Conservation (phyloP, 2,888 invertebrate genomes). For the Parthenolecanium corni region DNA sequence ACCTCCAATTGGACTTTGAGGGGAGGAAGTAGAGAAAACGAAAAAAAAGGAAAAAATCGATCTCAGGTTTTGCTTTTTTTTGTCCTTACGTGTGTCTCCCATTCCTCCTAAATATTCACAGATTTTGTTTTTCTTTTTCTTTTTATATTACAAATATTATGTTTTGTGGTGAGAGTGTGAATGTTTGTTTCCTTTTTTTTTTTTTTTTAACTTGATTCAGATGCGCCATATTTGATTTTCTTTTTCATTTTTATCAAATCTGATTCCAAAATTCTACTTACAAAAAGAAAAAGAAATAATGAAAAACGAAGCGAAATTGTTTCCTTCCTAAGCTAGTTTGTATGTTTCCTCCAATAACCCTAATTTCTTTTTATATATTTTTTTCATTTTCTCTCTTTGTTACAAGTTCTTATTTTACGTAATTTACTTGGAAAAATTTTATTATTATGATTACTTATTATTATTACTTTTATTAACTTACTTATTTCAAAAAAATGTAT, state of each 20-base stretch:
- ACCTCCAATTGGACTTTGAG: slow-evolving; percentile 46
- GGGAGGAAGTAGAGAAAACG: too few relatives aligned
- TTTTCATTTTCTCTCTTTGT: not conserved
- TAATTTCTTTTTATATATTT: slow-evolving; percentile 6
- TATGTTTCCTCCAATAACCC: not conserved
- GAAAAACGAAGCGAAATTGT: too few relatives aligned
- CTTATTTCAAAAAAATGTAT: not conserved
- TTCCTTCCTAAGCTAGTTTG: slow-evolving; percentile 5
- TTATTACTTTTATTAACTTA: slow-evolving; percentile 8
- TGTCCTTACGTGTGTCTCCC: too few relatives aligned
- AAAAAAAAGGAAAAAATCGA: slow-evolving; percentile 6
- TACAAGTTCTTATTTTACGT: slow-evolving; percentile 4
- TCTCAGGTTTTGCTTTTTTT: slow-evolving; percentile 23
- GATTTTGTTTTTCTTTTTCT: not conserved
- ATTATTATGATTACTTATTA: slow-evolving; percentile 3
- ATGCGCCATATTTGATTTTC: slow-evolving; percentile 22
- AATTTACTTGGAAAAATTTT: slow-evolving; percentile 1
- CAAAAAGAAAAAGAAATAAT: slow-evolving; percentile 1
- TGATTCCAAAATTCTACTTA: slow-evolving; percentile 25
- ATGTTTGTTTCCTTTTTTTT: slow-evolving; percentile 2
- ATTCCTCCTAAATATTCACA: slow-evolving; percentile 6
- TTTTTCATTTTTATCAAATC: slow-evolving; percentile 3
- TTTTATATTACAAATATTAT: not conserved
- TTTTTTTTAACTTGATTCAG: not conserved
- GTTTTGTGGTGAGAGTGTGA: not conserved